These are phyloP conservation scores for Siniperca chuatsi DNA, from an alignment of 2,113 vertebrate species.

Conservation along the genomic window DNA sequence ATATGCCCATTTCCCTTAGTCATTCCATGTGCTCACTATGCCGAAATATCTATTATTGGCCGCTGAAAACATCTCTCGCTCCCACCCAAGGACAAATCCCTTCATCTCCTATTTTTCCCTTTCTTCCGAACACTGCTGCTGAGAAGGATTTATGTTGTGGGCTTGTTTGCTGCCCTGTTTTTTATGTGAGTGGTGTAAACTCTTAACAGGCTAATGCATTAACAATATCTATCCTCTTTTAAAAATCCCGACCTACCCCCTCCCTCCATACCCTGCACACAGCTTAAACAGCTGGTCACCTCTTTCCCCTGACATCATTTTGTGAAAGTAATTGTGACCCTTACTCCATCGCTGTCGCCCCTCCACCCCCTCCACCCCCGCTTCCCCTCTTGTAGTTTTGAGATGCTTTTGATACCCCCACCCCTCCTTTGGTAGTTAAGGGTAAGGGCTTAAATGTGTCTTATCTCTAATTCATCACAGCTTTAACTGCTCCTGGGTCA, in stretches of 20 bases:
- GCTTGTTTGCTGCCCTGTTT: conserved; percentile 54
- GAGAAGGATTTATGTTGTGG: conserved; percentile 66
- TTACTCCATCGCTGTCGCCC: conserved; percentile 1
- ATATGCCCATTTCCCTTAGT: background rate
- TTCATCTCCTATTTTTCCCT: conserved; percentile 41
- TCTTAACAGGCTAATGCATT: conserved; percentile 74
- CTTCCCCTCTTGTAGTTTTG: conserved; percentile 19
- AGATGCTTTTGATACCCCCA: conserved; percentile 61
- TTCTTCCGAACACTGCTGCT: conserved; percentile 46
- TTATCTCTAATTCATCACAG: conserved; percentile 78
- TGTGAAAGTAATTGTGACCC: conserved; percentile 56
- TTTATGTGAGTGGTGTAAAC: conserved; percentile 74
- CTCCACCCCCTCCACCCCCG: conserved; percentile 7
- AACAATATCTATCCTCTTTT: conserved; percentile 64
- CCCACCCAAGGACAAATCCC: conserved; percentile 56
- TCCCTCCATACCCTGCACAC: conserved; percentile 36
- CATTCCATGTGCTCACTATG: conserved; percentile 32
- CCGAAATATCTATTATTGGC: conserved; percentile 42
- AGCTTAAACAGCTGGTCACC: conserved; percentile 21
- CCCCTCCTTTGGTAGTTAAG: conserved; percentile 63
- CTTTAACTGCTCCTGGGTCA: conserved; percentile 72
- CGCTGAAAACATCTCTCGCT: conserved; percentile 49
- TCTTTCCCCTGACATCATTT: conserved; percentile 44
- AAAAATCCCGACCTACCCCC: conserved; percentile 45
- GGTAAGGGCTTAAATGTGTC: conserved; percentile 66